Evolutionary conservation across 2,113 vertebrate species (phyloP).

Genomic region (Pampusana beccarii): DNA sequence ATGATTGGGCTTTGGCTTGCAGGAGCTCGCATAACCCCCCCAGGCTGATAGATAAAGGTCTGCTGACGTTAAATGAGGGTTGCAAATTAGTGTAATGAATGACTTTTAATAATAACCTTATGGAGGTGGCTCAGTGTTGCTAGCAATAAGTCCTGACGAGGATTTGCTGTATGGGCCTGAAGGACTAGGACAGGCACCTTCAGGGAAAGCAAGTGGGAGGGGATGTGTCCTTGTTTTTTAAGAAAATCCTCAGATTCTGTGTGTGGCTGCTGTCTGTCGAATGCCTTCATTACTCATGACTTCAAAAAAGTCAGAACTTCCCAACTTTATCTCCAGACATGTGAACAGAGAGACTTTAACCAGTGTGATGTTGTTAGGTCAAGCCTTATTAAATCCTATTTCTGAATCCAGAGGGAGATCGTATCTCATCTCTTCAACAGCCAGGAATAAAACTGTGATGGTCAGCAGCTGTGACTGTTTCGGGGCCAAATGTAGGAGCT

Average conservation of each 20-base stretch:
- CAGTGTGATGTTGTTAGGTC: background rate
- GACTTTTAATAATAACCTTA: constrained; percentile 59
- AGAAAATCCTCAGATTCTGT: background rate
- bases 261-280: background rate
- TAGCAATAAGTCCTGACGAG: background rate
- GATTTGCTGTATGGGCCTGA: background rate
- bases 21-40: constrained; percentile 46
- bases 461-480: background rate
- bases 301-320: background rate
- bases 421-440: background rate
- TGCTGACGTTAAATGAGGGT: constrained; percentile 52
- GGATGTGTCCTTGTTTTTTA: background rate
- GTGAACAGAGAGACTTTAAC: background rate
- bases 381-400: background rate
- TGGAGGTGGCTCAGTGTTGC: background rate
- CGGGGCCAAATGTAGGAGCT: background rate
- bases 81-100: constrained; percentile 63
- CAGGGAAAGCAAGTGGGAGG: background rate
- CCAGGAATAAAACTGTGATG: background rate
- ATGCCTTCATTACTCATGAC: background rate
- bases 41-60: constrained; percentile 64
- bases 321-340: background rate
- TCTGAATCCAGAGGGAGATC: background rate
- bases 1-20: constrained; percentile 60
- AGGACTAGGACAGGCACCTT: fast-evolving